Base-by-base conservation (phyloP, 1,140 invertebrate genomes). In the Drosophila repletoides region DNA sequence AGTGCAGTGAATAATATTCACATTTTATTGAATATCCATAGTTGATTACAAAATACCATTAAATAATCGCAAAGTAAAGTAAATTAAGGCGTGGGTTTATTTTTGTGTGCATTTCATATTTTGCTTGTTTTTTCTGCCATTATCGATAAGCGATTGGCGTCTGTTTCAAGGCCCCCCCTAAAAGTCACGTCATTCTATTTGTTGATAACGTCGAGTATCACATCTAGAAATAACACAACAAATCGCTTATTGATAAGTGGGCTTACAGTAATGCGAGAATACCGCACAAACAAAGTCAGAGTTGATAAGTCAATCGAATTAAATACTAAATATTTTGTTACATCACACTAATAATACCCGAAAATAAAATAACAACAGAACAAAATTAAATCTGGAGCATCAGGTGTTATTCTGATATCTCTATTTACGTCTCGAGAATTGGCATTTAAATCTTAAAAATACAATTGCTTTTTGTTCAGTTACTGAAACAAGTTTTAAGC, bases 191-290 rank as follows among this genome's bases (percentile, higher is more conserved):
- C 15, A 31, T 10, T n/a, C 38, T 12, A n/a, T 19, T 6, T n/a
- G 12, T 19, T 65, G 61, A 65, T 58, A 65, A 48, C 33, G n/a
- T n/a, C n/a, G 19, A 12, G 7, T 56, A 45, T 3, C 34, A 53
- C 38, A 28, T 29, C 6, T 36, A 31, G 33, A 49, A 63, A 17
- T n/a, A 17, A 48, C 24, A 15, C 14, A 21, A 9, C 9, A 3
- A 24, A 10, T 52, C 15, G 4, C 12, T 17, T n/a, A 33, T 6
- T 10, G 59, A 63, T 45, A 60, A 51, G 15, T 6, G 1, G 7
- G 12, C 9, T 19, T 17, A 12, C 36, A 26, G n/a, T 19, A 15
- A 28, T 4, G 12, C 14, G 33, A 17, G 1, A n/a, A 31, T 48
- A 15, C 28, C 28, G 33, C 12, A n/a, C 15, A 21, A 5, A 14